A percentile compares a stretch with the other conserved stretches of the same genome.
Evolutionary conservation across 2,797 vertebrate species (phyloP).

Genomic region (Hydrocynus forskahlii): DNA sequence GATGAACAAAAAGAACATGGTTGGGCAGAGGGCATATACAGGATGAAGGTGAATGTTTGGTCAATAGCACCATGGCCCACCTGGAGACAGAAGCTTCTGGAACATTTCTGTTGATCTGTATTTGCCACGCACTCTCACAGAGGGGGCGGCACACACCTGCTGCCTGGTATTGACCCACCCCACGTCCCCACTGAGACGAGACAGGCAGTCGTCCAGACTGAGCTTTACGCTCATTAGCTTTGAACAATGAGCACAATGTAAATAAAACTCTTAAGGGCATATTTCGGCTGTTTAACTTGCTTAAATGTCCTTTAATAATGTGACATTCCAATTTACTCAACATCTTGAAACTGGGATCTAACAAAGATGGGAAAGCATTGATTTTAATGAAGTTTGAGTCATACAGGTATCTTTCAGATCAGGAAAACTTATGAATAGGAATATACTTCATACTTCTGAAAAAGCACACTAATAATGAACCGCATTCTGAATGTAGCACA

Average conservation of each 20-base stretch:
- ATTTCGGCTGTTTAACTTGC: too few species aligned
- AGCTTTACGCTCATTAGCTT: neutral
- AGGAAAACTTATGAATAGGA: too few species aligned
- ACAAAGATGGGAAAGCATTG: too few species aligned
- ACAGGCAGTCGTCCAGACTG: neutral
- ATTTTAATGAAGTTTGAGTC: too few species aligned
- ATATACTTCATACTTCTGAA: too few species aligned
- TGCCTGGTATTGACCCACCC: constrained; percentile 34
- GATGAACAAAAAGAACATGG: neutral
- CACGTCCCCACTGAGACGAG: neutral
- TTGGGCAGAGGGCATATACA: neutral
- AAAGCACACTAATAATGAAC: too few species aligned
- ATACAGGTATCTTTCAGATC: too few species aligned
- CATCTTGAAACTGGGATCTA: neutral
- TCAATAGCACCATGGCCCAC: constrained; percentile 68
- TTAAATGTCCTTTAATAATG: too few species aligned
- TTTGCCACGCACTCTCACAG: constrained; percentile 39
- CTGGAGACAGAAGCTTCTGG: constrained; percentile 60
- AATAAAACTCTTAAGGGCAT: neutral
- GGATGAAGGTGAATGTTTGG: constrained; percentile 1
- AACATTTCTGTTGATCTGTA: constrained; percentile 39
- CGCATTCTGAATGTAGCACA: too few species aligned
- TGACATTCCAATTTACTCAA: neutral
- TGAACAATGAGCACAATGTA: neutral
- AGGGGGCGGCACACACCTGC: constrained; percentile 32